Evolutionary conservation across 53 echinoderm and acorn worm genomes (phyloP), one percentile per base, ranked within the genome.

Genomic region (Mesocentrotus franciscanus): DNA sequence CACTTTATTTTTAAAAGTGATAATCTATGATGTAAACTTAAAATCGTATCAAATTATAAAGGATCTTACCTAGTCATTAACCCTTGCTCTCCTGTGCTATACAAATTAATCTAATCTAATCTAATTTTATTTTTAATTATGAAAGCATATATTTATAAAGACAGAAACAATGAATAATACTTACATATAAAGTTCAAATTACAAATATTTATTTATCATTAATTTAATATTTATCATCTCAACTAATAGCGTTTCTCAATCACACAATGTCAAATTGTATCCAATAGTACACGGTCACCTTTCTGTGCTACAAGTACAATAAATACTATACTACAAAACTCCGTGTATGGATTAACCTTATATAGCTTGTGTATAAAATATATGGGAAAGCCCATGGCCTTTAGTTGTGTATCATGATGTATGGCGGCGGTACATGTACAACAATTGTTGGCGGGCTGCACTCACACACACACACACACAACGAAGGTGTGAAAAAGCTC

Each of bases 381-480:
- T 18, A 18, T 30, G 30, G 29, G 11, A 12, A 32, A 74, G 74
- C 12, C 81, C 8, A 7, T 42, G 81, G 42, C 33, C 22, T 36
- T 16, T 8, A 18, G 17, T 33, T 8, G 42, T 8, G 81, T 81
- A 16, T 36, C 36, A 18, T 39, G 36, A 20, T 81, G 35, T 39
- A n/a, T 79, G 35, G 32, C 3, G 8, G 32, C 78, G 34, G 32
- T 32, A 81, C 8, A 9, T 8, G 39, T 81, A 81, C 0, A 1
- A 58, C 22, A 4, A 84, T 84, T 84, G 55, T 84, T 84, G 24
- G 17, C 35, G 33, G 6, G 9, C 49, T 84, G 17, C 18, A 87
- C 87, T 29, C 56, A 87, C 87, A 58, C 56, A 87, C 26, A 87
- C 56, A 87, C 66, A 22, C 22, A 66, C 87, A 58, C 56, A 85